Base-by-base conservation (phyloP, 2,797 vertebrate species). In the Pipistrellus nathusii region DNA sequence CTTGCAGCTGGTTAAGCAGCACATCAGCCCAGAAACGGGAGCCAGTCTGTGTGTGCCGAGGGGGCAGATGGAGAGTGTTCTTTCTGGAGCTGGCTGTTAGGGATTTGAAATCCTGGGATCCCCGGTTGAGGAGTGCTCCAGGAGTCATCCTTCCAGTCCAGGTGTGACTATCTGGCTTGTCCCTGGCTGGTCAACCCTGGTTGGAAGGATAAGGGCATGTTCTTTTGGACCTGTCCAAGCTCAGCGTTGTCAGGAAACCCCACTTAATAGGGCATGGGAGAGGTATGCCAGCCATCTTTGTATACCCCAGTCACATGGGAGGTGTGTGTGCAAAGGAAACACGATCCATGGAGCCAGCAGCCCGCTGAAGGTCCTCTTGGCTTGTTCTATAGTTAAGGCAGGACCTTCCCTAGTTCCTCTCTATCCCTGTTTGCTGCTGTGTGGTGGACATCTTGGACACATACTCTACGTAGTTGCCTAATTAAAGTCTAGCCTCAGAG, bases 1-100 rank as follows among this genome's bases (percentile, higher is more conserved):
- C 55, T 94, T 84, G 93, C 41, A 83, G 81, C 69, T 75, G 75
- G 57, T 62, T 51, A 85, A 95, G 88, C 92, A 75, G 90, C 66
- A 92, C 72, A 82, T 77, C 73, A 32, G 69, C 68, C 41, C 38
- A 72, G 88, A 73, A 84, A 27, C 78, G 10, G 6, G 30, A 71
- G 38, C 27, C 51, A 4, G 85, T 30, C 84, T 51, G 77, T 72
- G 51, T 87, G 85, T 55, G 30, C 25, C 0, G 0, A 8, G 32
- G 25, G 10, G 8, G 41, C 62, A 17, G 25, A 20, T 13, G 13
- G 77, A 27, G 35, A 53, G 25, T 5, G 0, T 64, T 85, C 41
- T 86, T 46, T 71, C 64, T 78, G 30, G 82, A 46, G 51, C 75
- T 80, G 69, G 66, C 27, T 30, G 25, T 87, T 32, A 64, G 2